Percentiles rank a stretch among this genome's conserved stretches.
These are phyloP conservation scores for Archips crataeganus DNA, from an alignment of 2,888 invertebrate genomes.

Conservation along the genomic window DNA sequence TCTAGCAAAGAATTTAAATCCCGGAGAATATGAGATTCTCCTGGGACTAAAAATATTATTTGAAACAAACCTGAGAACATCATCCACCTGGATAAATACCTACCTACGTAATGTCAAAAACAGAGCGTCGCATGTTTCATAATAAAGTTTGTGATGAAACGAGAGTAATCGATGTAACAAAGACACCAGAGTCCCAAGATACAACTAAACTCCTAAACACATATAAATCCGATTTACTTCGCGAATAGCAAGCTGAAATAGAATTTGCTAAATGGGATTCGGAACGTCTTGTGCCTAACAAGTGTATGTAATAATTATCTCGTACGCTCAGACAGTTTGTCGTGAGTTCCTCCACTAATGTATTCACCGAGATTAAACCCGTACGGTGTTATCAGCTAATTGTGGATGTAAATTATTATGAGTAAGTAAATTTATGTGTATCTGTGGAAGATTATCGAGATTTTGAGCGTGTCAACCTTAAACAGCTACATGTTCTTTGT, in stretches of 20 bases:
- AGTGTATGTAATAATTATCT: conserved; percentile 27
- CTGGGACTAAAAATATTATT: too few species aligned
- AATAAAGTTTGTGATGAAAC: not conserved
- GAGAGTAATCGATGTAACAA: not conserved
- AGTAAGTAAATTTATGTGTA: conserved; percentile 14
- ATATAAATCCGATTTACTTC: conserved; percentile 3
- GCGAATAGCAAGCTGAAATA: conserved; percentile 5
- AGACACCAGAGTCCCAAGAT: conserved; percentile 18
- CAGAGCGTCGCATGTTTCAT: not conserved
- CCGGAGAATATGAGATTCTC: too few species aligned
- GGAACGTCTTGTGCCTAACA: conserved; percentile 12
- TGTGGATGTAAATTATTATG: conserved; percentile 33
- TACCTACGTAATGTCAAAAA: not conserved
- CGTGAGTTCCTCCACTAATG: conserved; percentile 31
- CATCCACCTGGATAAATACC: too few species aligned
- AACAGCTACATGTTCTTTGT: not conserved
- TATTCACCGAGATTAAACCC: conserved; percentile 44
- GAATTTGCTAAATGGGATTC: conserved; percentile 20
- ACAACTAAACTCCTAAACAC: conserved; percentile 1
- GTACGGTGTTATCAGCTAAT: conserved; percentile 46
- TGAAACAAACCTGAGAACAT: too few species aligned
- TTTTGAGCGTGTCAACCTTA: not conserved
- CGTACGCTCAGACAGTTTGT: conserved; percentile 9
- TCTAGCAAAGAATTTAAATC: too few species aligned
- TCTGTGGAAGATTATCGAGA: not conserved